These are phyloP conservation scores for Latrodectus geometricus DNA, from an alignment of 1,140 invertebrate species.

Conservation along the genomic window DNA sequence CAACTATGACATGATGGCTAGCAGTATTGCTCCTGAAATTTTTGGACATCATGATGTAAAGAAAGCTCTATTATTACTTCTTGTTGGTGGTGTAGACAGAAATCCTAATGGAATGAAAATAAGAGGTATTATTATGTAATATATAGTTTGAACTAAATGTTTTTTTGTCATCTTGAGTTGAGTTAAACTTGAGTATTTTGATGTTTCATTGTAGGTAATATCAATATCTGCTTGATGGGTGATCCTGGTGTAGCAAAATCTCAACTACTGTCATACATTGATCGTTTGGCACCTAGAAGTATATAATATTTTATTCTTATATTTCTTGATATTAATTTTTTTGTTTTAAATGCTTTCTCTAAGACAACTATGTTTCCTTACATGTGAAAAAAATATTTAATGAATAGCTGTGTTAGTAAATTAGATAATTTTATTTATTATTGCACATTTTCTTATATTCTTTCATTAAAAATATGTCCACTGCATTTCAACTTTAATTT, in stretches of 20 bases:
- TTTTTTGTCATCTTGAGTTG: background rate
- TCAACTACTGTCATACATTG: slow-evolving; percentile 94
- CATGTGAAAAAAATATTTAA: no score
- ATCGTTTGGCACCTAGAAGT: slow-evolving; percentile 89
- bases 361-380: no score
- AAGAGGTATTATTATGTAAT: slow-evolving; percentile 73
- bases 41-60: slow-evolving; percentile 99
- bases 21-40: slow-evolving; percentile 97
- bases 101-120: slow-evolving; percentile 81
- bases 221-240: slow-evolving; percentile 99
- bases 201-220: slow-evolving; percentile 77
- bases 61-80: slow-evolving; percentile 91
- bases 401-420: no score
- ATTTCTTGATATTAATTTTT: background rate
- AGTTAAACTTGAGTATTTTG: background rate
- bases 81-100: slow-evolving; percentile 96
- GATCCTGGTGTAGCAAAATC: slow-evolving; percentile 99
- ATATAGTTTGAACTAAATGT: background rate
- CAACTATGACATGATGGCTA: slow-evolving; percentile 92
- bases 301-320: slow-evolving; percentile 66
- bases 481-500: no score
- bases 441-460: no score
- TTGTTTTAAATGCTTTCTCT: no score
- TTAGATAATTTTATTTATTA: no score
- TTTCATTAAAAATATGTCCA: no score